These are phyloP conservation scores for Phalera bucephala DNA, from an alignment of 2,888 invertebrate genomes.

Conservation along the genomic window DNA sequence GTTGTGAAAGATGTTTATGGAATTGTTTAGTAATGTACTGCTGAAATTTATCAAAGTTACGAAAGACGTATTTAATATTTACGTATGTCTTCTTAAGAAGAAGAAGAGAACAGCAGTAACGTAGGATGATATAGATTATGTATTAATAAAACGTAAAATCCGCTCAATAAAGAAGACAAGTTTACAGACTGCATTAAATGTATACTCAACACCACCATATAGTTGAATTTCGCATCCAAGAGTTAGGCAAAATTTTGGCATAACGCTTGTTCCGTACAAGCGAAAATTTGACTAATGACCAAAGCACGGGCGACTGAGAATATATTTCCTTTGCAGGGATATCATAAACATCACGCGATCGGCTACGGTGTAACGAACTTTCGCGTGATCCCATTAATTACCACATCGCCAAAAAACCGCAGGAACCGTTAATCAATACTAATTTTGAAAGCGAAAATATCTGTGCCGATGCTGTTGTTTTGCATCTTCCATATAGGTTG, in stretches of 20 bases:
- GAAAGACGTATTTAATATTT: background rate
- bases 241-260: too few relatives aligned
- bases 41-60: background rate
- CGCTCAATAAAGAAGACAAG: too few relatives aligned
- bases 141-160: too few relatives aligned
- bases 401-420: constrained; percentile 1
- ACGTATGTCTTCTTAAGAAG: background rate
- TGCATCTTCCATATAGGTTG: too few relatives aligned
- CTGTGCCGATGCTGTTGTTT: background rate
- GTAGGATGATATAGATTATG: too few relatives aligned
- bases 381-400: constrained; percentile 33
- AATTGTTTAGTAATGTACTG: constrained; percentile 15
- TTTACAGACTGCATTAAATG: too few relatives aligned
- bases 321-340: background rate
- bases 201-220: too few relatives aligned
- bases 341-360: constrained; percentile 13
- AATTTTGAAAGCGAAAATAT: constrained; percentile 17
- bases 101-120: too few relatives aligned
- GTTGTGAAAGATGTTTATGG: constrained; percentile 17
- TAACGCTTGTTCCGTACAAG: background rate
- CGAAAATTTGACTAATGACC: background rate
- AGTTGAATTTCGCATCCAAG: too few relatives aligned
- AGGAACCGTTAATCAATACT: constrained; percentile 17
- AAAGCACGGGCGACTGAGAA: background rate
- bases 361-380: constrained; percentile 19